phyloP scores from a whole-genome alignment of 2,888 invertebrate species.

The Dilophus febrilis region DNA sequence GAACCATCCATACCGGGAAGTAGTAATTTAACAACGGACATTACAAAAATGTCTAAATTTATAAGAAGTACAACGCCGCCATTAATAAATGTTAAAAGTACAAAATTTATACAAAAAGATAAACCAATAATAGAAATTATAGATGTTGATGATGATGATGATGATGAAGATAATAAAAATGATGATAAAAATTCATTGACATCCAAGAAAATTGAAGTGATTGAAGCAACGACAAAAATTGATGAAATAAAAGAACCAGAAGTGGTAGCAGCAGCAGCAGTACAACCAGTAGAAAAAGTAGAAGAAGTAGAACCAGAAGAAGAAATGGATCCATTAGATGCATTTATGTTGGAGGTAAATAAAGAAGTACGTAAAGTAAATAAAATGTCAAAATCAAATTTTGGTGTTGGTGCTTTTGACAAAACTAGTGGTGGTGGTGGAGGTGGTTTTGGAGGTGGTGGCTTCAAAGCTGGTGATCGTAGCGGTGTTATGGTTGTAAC shows the following conservation, averaged over 20 bases:
- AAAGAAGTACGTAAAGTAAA: constrained; percentile 34
- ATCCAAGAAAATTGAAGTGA: neutral
- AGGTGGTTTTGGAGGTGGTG: no score
- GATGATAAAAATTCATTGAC: constrained; percentile 9
- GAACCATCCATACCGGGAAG: neutral
- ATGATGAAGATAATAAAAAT: constrained; percentile 16
- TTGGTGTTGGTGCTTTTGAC: neutral
- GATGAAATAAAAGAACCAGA: constrained; percentile 17
- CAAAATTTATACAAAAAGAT: no score
- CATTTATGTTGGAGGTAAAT: constrained; percentile 81
- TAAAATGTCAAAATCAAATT: constrained; percentile 29
- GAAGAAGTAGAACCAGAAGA: constrained; percentile 47
- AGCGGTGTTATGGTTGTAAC: constrained; percentile 61
- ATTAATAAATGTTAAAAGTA: constrained; percentile 9
- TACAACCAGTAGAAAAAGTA: constrained; percentile 26
- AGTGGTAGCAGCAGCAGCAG: constrained; percentile 17
- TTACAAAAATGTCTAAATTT: no score
- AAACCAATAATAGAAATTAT: no score
- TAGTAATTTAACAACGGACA: no score
- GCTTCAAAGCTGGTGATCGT: constrained; percentile 23
- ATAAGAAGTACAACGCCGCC: no score
- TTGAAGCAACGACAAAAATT: neutral
- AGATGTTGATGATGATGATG: constrained; percentile 35
- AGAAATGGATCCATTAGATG: constrained; percentile 91
- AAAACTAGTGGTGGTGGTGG: constrained; percentile 22